Evolutionary conservation across 2,113 vertebrate genomes (phyloP).

Genomic region (Hemibates koningsi): DNA sequence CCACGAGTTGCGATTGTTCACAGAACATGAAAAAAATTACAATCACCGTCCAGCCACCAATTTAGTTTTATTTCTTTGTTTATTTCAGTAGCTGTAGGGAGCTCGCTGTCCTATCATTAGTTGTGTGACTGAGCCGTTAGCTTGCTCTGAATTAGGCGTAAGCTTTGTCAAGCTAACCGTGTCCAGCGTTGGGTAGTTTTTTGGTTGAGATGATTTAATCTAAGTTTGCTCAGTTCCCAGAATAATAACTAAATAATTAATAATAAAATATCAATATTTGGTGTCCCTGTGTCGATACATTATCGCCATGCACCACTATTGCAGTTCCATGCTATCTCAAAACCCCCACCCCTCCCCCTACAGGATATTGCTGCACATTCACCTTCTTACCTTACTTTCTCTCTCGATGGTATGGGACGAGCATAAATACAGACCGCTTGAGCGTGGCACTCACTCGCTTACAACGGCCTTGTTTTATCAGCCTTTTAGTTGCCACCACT

Average conservation of each 20-base stretch:
- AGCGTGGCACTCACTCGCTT: neutral
- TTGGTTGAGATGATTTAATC: neutral
- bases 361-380: neutral
- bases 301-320: neutral
- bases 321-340: neutral
- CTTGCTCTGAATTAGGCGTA: neutral
- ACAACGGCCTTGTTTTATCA: constrained; percentile 35
- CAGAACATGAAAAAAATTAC: neutral
- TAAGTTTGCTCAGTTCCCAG: neutral
- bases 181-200: neutral
- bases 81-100: neutral
- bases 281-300: neutral
- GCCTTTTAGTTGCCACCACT: constrained; percentile 17
- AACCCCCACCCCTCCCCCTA: neutral
- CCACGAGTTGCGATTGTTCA: accelerated
- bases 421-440: constrained; percentile 1
- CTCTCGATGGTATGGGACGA: neutral
- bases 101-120: neutral
- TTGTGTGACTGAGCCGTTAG: neutral
- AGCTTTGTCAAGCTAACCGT: accelerated
- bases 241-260: neutral
- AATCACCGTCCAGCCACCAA: neutral
- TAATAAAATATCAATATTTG: neutral
- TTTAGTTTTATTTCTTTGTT: neutral
- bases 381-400: neutral